Conservation (phyloP, 2,113 vertebrate genomes). For the Zapus hudsonius region DNA sequence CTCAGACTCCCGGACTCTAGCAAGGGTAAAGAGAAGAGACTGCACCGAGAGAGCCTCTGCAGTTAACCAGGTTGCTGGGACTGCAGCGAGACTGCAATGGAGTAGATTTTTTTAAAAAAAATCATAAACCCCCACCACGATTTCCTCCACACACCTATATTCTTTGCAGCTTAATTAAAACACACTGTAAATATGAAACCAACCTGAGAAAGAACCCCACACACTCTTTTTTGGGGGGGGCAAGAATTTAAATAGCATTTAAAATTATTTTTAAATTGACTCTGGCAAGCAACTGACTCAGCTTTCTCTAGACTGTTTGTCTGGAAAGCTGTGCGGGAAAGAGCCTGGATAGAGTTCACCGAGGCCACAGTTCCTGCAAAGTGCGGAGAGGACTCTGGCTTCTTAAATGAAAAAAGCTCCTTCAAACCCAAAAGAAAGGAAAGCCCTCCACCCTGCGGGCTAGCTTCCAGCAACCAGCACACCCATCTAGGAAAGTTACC, state of each 20-base stretch:
- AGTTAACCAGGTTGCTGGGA: constrained; percentile 78
- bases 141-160: constrained; percentile 52
- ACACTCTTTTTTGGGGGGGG: not conserved
- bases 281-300: constrained; percentile 61
- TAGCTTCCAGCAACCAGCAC: not conserved
- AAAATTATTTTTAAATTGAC: constrained; percentile 12
- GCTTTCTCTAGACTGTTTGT: constrained; percentile 36
- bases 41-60: constrained; percentile 72
- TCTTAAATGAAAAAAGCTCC: not conserved
- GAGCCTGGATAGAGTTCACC: constrained; percentile 62
- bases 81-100: constrained; percentile 87
- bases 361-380: constrained; percentile 62
- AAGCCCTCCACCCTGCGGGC: not conserved
- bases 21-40: constrained; percentile 28
- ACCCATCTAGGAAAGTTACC: constrained; percentile 64
- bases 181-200: not conserved
- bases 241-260: not conserved
- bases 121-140: not conserved
- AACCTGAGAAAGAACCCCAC: not conserved
- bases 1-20: not conserved
- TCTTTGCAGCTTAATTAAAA: constrained; percentile 9
- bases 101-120: constrained; percentile 39
- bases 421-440: not conserved
- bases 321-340: constrained; percentile 59
- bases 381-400: constrained; percentile 36